phyloP scores from a whole-genome alignment of 2,797 vertebrate genomes.

The Podargus strigoides region DNA sequence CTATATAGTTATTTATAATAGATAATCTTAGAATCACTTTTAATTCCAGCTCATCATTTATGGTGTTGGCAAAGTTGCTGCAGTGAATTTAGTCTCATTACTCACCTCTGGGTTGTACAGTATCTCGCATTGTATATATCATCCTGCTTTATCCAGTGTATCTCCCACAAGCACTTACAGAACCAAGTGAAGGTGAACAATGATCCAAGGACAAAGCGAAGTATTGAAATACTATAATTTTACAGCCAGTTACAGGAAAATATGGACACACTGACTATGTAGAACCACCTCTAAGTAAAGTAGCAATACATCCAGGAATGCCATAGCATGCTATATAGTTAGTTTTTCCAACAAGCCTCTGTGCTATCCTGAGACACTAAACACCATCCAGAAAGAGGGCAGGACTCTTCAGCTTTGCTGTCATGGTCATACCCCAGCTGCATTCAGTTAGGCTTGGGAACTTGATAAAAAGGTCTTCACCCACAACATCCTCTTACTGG shows the following conservation, averaged over 20 bases:
- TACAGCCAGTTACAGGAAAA: not conserved
- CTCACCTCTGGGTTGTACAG: not conserved
- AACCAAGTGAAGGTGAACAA: not conserved
- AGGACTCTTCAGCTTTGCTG: not conserved
- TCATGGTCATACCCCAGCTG: not conserved
- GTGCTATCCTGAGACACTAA: not conserved
- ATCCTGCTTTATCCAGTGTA: not conserved
- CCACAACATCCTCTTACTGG: not conserved
- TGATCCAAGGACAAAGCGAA: not conserved
- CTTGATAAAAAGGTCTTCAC: not conserved
- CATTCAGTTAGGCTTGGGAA: not conserved
- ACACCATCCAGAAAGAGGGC: not conserved
- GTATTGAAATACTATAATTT: not conserved
- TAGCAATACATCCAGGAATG: not conserved
- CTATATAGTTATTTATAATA: slow-evolving; percentile 25
- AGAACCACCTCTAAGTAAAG: not conserved
- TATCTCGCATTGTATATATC: slow-evolving; percentile 9
- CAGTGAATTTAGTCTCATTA: slow-evolving; percentile 24
- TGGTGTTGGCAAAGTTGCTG: not conserved
- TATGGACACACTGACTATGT: not conserved
- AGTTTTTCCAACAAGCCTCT: not conserved
- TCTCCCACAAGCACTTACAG: not conserved
- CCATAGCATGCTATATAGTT: fast-evolving
- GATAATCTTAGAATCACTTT: slow-evolving; percentile 45
- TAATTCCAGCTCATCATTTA: slow-evolving; percentile 51